phyloP scores from a whole-genome alignment of 1,140 invertebrate genomes.

The Rhizoglyphus robini region DNA sequence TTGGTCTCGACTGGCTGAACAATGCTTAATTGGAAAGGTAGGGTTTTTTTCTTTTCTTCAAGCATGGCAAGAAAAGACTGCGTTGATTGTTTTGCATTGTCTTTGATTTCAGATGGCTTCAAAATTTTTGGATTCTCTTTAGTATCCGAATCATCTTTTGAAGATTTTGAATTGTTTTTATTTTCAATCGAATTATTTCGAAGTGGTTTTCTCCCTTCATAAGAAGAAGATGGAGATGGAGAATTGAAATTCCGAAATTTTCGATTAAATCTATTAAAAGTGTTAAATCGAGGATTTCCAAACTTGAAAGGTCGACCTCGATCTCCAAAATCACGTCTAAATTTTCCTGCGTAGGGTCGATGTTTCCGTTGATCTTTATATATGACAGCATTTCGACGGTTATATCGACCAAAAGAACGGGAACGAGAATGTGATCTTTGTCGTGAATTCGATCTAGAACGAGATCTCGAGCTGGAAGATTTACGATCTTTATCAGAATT shows the following conservation, averaged over 20 bases:
- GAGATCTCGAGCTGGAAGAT: neutral
- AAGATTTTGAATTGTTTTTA: neutral
- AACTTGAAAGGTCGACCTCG: neutral
- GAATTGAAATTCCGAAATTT: neutral
- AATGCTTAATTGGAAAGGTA: neutral
- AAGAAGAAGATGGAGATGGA: neutral
- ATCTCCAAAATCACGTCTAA: neutral
- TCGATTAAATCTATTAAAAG: neutral
- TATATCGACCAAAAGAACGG: neutral
- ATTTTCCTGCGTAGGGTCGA: neutral
- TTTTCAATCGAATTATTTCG: neutral
- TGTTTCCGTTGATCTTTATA: neutral
- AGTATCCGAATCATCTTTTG: neutral
- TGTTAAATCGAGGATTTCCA: neutral
- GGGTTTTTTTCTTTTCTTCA: slow-evolving; percentile 8
- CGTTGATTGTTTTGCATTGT: slow-evolving; percentile 12
- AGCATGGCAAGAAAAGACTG: slow-evolving; percentile 18
- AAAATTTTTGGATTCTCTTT: neutral
- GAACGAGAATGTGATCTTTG: neutral
- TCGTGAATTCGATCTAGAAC: neutral
- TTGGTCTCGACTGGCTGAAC: neutral
- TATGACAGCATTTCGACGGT: neutral
- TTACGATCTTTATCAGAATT: neutral
- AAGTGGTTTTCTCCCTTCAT: neutral
- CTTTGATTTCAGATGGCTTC: slow-evolving; percentile 18